These are phyloP conservation scores for Montipora efflorescens DNA, from an alignment of 64 coral and sea anemone genomes.

Conservation along the genomic window DNA sequence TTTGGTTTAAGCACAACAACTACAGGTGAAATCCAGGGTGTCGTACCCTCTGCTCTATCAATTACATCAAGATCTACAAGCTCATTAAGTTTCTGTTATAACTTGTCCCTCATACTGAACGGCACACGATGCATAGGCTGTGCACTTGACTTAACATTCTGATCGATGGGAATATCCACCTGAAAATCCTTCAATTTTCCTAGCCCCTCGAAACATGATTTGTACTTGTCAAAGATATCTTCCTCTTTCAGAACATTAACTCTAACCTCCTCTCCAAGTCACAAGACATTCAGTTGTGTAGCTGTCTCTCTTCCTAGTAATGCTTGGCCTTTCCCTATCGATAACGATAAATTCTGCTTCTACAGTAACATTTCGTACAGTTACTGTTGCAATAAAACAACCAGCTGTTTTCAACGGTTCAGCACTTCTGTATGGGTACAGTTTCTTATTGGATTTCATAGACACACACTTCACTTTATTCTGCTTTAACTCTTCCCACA, in stretches of 20 bases:
- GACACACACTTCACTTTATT: no score
- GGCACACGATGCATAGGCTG: slow-evolving; percentile 17
- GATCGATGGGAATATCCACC: slow-evolving; percentile 19
- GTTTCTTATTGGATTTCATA: neutral
- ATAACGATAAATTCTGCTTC: slow-evolving; percentile 51
- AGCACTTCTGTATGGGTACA: slow-evolving; percentile 32
- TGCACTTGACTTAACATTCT: slow-evolving; percentile 12
- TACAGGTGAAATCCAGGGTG: neutral
- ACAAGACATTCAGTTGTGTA: neutral
- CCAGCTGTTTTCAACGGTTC: slow-evolving; percentile 43
- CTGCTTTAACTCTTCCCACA: no score
- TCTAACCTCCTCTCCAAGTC: neutral
- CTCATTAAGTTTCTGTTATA: slow-evolving; percentile 27
- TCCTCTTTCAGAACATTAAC: slow-evolving; percentile 24
- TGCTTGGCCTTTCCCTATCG: slow-evolving; percentile 27
- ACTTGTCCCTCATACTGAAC: neutral
- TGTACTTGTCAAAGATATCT: slow-evolving; percentile 25
- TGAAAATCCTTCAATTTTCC: slow-evolving; percentile 54
- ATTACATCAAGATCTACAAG: slow-evolving; percentile 6
- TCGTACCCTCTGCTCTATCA: neutral
- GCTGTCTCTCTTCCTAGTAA: slow-evolving; percentile 31
- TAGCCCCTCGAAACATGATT: slow-evolving; percentile 36
- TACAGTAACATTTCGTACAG: slow-evolving; percentile 7
- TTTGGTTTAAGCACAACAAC: no score
- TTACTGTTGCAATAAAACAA: slow-evolving; percentile 24